phyloP scores from a whole-genome alignment of 2,113 vertebrate species.

The human region DNA sequence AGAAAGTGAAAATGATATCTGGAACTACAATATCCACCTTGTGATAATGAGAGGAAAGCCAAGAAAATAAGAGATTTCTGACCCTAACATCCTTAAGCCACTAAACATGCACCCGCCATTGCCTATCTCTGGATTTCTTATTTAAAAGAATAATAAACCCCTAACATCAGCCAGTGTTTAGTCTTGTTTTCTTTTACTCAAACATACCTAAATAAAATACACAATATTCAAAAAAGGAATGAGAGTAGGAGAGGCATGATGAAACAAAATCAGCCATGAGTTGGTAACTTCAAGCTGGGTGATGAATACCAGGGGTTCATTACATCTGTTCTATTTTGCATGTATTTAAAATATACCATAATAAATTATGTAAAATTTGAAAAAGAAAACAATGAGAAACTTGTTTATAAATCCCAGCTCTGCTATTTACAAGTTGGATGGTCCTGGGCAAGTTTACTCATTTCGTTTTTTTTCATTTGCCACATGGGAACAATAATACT shows the following conservation, averaged over 20 bases:
- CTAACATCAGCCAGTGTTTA: not conserved
- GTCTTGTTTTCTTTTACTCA: conserved; percentile 11
- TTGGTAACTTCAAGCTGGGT: not conserved
- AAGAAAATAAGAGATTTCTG: conserved; percentile 25
- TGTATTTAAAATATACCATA: not conserved
- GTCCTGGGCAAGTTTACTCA: conserved; percentile 16
- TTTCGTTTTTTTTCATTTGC: not conserved
- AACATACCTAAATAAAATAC: conserved; percentile 31
- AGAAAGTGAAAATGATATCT: not conserved
- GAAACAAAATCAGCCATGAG: conserved; percentile 15
- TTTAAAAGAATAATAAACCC: not conserved
- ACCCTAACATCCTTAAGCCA: not conserved
- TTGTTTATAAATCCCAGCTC: conserved; percentile 33
- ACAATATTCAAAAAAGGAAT: not conserved
- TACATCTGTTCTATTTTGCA: not conserved
- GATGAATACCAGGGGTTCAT: not conserved
- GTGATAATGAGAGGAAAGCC: not conserved
- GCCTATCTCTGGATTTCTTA: not conserved
- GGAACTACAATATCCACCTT: not conserved
- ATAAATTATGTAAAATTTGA: conserved; percentile 36
- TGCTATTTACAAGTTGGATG: not conserved
- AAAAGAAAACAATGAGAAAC: conserved; percentile 20
- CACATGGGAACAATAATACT: not conserved
- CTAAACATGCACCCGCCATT: not conserved
- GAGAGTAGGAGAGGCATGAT: not conserved